Evolutionary conservation across 2,797 vertebrate species (phyloP).

Genomic region (Anguilla anguilla): DNA sequence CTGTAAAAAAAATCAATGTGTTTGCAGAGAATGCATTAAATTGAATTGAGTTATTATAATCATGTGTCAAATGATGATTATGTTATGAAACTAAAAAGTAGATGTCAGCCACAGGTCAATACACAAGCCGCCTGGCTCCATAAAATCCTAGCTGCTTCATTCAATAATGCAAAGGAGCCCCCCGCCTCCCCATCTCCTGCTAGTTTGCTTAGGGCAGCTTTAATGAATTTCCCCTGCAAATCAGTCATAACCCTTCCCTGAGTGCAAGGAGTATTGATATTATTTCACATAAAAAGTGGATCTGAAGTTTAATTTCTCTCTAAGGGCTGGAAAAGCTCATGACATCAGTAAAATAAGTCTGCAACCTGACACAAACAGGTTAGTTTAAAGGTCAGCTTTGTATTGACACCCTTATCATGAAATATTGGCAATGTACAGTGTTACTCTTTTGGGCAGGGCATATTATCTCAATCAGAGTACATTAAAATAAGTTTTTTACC

Average conservation of each 20-base stretch:
- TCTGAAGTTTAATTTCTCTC: constrained; percentile 51
- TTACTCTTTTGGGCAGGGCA: neutral
- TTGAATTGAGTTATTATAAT: constrained; percentile 86
- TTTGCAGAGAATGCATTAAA: constrained; percentile 87
- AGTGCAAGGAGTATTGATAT: constrained; percentile 48
- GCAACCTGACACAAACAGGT: constrained; percentile 22
- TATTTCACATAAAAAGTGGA: constrained; percentile 50
- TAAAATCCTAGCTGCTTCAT: constrained; percentile 69
- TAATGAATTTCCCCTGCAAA: constrained; percentile 31
- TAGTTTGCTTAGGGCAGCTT: constrained; percentile 25
- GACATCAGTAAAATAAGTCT: constrained; percentile 49
- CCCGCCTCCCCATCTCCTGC: constrained; percentile 16
- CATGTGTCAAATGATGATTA: constrained; percentile 84
- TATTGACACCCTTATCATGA: neutral
- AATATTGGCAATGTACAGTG: neutral
- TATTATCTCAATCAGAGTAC: neutral
- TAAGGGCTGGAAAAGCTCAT: constrained; percentile 49
- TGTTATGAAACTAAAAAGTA: constrained; percentile 83
- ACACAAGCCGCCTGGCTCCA: constrained; percentile 61
- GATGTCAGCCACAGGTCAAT: constrained; percentile 76
- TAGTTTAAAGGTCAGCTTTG: constrained; percentile 23
- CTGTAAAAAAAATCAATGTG: constrained; percentile 94
- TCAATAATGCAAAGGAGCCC: constrained; percentile 61
- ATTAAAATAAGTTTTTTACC: constrained; percentile 6
- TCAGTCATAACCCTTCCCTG: constrained; percentile 45